Evolutionary conservation across 2,113 vertebrate genomes (phyloP).

Genomic region (Phoxinus phoxinus): DNA sequence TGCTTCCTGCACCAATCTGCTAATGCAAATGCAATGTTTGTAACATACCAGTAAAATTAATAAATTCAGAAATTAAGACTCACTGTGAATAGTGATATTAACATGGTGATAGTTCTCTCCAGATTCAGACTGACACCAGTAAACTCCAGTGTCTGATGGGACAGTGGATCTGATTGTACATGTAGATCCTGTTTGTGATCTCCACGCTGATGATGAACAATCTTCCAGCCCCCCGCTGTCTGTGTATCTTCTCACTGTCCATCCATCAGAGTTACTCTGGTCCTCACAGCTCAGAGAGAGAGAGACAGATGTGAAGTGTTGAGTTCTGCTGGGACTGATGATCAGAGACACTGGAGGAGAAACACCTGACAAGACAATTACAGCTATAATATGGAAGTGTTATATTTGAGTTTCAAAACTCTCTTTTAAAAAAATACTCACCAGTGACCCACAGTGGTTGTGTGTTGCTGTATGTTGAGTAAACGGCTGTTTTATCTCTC

Average conservation of each 20-base stretch:
- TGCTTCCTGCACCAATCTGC: too few species aligned
- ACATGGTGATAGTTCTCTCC: too few species aligned
- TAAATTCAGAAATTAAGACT: too few species aligned
- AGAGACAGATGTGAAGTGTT: constrained; percentile 33
- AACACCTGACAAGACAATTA: too few species aligned
- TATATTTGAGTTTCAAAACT: background rate
- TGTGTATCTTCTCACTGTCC: constrained; percentile 47
- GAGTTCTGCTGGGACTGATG: constrained; percentile 29
- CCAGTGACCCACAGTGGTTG: constrained; percentile 42
- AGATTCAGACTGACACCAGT: too few species aligned
- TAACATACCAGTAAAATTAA: too few species aligned
- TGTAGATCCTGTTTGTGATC: constrained; percentile 7
- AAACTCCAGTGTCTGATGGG: constrained; percentile 34
- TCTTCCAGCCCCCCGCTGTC: background rate
- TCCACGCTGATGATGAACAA: background rate
- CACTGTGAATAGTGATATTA: too few species aligned
- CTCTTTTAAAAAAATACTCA: background rate
- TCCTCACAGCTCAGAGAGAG: constrained; percentile 48
- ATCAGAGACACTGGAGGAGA: too few species aligned
- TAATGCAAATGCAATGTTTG: too few species aligned
- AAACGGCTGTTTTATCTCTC: constrained; percentile 20
- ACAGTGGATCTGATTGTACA: constrained; percentile 1
- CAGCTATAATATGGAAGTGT: background rate
- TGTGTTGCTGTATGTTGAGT: constrained; percentile 29
- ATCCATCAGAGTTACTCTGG: constrained; percentile 37